phyloP scores from a whole-genome alignment of 2,888 invertebrate genomes.

The Noctua janthe region DNA sequence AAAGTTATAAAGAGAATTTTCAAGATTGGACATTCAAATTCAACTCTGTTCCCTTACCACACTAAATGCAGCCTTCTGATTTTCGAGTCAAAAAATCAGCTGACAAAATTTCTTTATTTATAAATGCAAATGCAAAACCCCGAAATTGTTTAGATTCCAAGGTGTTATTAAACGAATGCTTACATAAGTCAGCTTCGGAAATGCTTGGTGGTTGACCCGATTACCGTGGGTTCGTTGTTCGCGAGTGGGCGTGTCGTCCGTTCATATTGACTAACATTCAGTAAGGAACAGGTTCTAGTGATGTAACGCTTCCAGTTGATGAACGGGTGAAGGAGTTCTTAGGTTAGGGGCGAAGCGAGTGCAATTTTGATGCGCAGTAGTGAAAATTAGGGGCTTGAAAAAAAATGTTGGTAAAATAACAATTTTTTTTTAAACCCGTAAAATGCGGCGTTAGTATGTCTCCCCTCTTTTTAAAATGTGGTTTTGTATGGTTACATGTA shows the following conservation, averaged over 20 bases:
- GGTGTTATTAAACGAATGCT: conserved; percentile 48
- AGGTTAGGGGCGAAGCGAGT: background rate
- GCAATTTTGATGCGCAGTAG: background rate
- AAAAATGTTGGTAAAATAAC: too few relatives aligned
- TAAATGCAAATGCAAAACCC: conserved; percentile 24
- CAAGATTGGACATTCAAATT: background rate
- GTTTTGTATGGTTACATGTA: too few relatives aligned
- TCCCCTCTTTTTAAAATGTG: background rate
- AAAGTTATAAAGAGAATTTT: background rate
- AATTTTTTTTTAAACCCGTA: too few relatives aligned
- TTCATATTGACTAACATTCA: conserved; percentile 62
- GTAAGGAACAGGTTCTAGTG: conserved; percentile 42
- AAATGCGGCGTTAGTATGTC: too few relatives aligned
- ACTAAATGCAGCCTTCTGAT: background rate
- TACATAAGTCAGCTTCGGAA: conserved; percentile 57
- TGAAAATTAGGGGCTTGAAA: fast-evolving
- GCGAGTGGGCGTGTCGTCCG: conserved; percentile 77
- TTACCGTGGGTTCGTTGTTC: conserved; percentile 79
- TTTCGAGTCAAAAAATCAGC: background rate
- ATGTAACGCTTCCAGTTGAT: conserved; percentile 38
- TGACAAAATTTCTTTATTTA: conserved; percentile 13
- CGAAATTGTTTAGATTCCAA: conserved; percentile 16
- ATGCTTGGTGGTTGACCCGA: conserved; percentile 74
- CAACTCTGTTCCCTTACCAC: background rate
- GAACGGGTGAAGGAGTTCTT: conserved; percentile 18